Percentiles rank a stretch among this genome's conserved stretches.
Evolutionary conservation across 2,797 vertebrate genomes (phyloP).

Genomic region (Borostomias antarcticus): DNA sequence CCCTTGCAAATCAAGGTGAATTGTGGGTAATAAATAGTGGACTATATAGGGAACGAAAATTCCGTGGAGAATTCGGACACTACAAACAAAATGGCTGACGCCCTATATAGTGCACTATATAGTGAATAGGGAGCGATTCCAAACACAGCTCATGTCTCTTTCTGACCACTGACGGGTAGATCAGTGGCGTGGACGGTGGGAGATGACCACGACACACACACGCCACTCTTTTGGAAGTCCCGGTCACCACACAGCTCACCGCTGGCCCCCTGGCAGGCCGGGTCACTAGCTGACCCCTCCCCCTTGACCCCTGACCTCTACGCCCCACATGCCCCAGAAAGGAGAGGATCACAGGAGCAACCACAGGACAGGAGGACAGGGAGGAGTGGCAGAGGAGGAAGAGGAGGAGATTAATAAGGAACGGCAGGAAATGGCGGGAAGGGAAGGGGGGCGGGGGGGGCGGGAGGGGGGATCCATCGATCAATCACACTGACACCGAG

Average conservation of each 20-base stretch:
- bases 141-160: no score
- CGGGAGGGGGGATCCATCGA: conserved; percentile 70
- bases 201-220: conserved; percentile 7
- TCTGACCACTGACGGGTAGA: neutral
- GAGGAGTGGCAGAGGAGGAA: conserved; percentile 62
- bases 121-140: no score
- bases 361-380: conserved; percentile 83
- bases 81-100: no score
- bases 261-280: conserved; percentile 66
- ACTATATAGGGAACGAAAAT: no score
- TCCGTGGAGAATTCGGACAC: no score
- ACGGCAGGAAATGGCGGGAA: conserved; percentile 54
- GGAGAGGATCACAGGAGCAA: conserved; percentile 91
- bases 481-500: conserved; percentile 88
- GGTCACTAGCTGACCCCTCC: conserved; percentile 65
- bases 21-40: no score
- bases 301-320: conserved; percentile 68
- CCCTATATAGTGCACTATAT: no score
- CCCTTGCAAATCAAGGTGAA: no score
- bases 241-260: conserved; percentile 72
- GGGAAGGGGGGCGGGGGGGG: conserved; percentile 20
- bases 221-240: conserved; percentile 69
- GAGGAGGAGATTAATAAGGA: conserved; percentile 49
- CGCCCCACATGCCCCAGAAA: conserved; percentile 98
- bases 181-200: neutral